Conservation (phyloP, 1,140 invertebrate species). For the Archivesica marissinica region DNA sequence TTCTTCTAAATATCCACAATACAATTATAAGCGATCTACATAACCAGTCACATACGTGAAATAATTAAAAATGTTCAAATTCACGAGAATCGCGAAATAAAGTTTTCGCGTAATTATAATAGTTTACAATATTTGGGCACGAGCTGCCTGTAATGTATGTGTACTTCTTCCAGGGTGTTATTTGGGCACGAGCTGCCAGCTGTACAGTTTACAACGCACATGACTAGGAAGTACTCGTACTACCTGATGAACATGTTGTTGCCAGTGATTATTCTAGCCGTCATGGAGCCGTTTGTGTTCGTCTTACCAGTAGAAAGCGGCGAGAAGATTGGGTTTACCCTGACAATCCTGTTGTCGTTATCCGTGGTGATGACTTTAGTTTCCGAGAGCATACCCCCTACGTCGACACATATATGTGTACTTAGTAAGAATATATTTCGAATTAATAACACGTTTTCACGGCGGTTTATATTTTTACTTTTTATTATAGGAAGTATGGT, state of each 20-base stretch:
- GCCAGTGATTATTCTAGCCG: constrained; percentile 43
- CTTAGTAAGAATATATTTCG: constrained; percentile 42
- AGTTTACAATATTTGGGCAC: too few species aligned
- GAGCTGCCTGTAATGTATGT: too few species aligned
- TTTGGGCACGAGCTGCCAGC: constrained; percentile 14
- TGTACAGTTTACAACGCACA: not conserved
- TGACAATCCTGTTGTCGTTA: constrained; percentile 53
- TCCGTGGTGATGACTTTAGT: constrained; percentile 43
- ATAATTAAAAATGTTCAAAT: too few species aligned
- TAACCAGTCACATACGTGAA: too few species aligned
- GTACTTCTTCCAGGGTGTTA: not conserved
- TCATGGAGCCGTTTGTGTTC: constrained; percentile 47
- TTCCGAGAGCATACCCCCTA: constrained; percentile 40
- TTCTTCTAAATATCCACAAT: too few species aligned
- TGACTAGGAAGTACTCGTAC: constrained; percentile 8
- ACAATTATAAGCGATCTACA: too few species aligned
- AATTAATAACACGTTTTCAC: too few species aligned
- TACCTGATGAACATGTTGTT: constrained; percentile 55
- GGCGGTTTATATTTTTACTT: too few species aligned
- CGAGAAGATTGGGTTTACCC: constrained; percentile 55
- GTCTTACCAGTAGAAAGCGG: constrained; percentile 43
- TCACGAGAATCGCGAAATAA: too few species aligned
- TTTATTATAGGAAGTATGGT: too few species aligned
- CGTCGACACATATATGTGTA: constrained; percentile 19
- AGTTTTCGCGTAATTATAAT: too few species aligned